A percentile compares a stretch with the other conserved stretches of the same genome.
These are phyloP conservation scores for Tetraodon nigroviridis DNA, from an alignment of 2,113 vertebrate species.

Conservation along the genomic window DNA sequence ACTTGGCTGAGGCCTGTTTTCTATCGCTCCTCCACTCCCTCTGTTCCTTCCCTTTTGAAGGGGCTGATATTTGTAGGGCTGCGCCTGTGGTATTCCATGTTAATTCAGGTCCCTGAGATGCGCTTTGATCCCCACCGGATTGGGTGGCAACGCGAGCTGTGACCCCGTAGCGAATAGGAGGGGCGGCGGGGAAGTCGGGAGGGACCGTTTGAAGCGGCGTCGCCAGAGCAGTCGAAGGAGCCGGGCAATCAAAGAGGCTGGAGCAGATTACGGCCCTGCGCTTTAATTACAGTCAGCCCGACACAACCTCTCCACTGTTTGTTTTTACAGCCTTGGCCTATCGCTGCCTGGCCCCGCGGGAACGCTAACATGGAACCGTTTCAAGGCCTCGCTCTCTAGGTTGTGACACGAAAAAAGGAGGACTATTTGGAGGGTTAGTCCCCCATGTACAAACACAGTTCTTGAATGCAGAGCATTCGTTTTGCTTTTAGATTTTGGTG, in stretches of 20 bases:
- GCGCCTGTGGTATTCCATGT: slow-evolving; percentile 84
- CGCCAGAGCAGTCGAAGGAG: slow-evolving; percentile 62
- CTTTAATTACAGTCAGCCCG: slow-evolving; percentile 70
- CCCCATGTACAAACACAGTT: slow-evolving; percentile 40
- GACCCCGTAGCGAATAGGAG: slow-evolving; percentile 61
- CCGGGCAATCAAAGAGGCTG: slow-evolving; percentile 68
- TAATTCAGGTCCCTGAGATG: slow-evolving; percentile 86
- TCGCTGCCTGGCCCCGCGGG: slow-evolving; percentile 61
- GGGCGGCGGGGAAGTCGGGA: slow-evolving; percentile 60
- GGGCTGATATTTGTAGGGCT: slow-evolving; percentile 91
- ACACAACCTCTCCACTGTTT: slow-evolving; percentile 70
- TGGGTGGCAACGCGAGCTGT: slow-evolving; percentile 72
- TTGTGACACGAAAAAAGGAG: slow-evolving; percentile 44
- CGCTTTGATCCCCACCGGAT: slow-evolving; percentile 87
- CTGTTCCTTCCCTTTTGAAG: slow-evolving; percentile 66
- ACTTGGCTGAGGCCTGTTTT: slow-evolving; percentile 74
- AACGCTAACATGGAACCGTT: slow-evolving; percentile 64
- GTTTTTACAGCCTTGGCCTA: slow-evolving; percentile 68
- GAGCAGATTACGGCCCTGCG: slow-evolving; percentile 66
- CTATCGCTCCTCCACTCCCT: slow-evolving; percentile 69
- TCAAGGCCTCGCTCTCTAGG: slow-evolving; percentile 50
- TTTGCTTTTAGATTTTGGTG: slow-evolving; percentile 11
- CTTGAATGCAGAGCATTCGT: slow-evolving; percentile 10
- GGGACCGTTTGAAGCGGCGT: slow-evolving; percentile 62
- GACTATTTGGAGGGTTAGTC: slow-evolving; percentile 39